Evolutionary conservation across 2,888 invertebrate species (phyloP).

Genomic region (Strigamia crassipes): DNA sequence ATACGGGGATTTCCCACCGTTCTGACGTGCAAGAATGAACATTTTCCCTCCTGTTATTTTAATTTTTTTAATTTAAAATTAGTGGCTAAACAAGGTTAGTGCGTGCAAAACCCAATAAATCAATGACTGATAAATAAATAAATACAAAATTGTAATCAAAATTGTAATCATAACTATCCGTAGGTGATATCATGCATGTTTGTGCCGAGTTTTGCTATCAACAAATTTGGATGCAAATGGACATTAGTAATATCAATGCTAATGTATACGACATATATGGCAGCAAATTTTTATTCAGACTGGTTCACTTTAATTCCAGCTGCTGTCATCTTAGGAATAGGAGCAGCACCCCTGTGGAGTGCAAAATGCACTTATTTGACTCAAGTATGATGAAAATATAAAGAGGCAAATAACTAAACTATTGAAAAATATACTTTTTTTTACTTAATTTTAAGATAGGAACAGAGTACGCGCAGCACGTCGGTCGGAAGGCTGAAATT

Average conservation of each 20-base stretch:
- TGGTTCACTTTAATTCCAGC: conserved; percentile 86
- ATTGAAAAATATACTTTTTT: conserved; percentile 6
- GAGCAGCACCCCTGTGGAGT: conserved; percentile 97
- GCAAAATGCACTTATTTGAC: conserved; percentile 98
- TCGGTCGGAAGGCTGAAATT: conserved; percentile 70
- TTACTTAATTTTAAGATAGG: conserved; percentile 37
- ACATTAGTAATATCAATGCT: conserved; percentile 89
- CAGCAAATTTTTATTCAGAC: conserved; percentile 87
- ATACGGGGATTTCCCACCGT: not conserved
- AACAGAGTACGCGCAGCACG: conserved; percentile 19
- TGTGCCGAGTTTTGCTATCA: conserved; percentile 89
- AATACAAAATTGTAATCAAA: not conserved
- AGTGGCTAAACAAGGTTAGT: no score
- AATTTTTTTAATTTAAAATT: no score
- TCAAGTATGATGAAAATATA: conserved; percentile 51
- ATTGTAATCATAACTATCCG: not conserved
- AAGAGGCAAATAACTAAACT: not conserved
- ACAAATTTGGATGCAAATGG: conserved; percentile 94
- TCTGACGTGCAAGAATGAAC: not conserved
- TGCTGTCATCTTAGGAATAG: conserved; percentile 89
- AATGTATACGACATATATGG: conserved; percentile 93
- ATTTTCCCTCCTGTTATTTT: no score
- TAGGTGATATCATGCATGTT: conserved; percentile 90
- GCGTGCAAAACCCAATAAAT: no score
- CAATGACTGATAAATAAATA: not conserved